Percentiles rank a stretch among this genome's conserved stretches.
phyloP scores from a whole-genome alignment of 2,113 vertebrate genomes.

The Symphodus melops region DNA sequence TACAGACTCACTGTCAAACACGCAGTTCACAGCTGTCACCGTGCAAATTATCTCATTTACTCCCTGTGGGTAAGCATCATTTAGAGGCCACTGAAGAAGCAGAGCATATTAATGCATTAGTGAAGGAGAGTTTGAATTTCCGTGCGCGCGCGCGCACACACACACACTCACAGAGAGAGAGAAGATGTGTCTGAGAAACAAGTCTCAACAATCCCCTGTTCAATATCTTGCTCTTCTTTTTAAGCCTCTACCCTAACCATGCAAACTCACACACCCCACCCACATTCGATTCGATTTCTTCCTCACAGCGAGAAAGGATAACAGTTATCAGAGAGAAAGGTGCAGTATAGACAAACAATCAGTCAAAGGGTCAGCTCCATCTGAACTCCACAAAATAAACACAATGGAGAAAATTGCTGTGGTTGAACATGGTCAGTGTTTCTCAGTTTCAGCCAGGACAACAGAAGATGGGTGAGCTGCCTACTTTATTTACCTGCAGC shows the following conservation, averaged over 20 bases:
- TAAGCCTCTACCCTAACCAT: neutral
- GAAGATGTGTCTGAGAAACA: no score
- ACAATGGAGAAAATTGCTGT: constrained; percentile 16
- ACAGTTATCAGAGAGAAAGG: constrained; percentile 36
- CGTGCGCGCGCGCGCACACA: no score
- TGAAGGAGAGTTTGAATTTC: neutral
- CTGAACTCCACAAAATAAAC: constrained; percentile 40
- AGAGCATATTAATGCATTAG: constrained; percentile 8
- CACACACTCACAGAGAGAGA: no score
- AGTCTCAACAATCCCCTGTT: neutral
- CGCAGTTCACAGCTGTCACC: constrained; percentile 20
- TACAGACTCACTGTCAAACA: constrained; percentile 1
- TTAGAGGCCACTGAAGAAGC: constrained; percentile 40
- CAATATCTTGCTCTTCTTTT: constrained; percentile 8
- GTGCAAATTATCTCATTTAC: constrained; percentile 15
- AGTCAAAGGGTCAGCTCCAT: constrained; percentile 47
- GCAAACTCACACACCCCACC: neutral
- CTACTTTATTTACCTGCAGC: neutral
- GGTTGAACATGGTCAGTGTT: constrained; percentile 5
- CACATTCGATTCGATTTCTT: neutral
- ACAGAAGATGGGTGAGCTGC: neutral
- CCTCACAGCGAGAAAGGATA: constrained; percentile 17
- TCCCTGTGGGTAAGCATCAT: constrained; percentile 21
- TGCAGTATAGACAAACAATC: constrained; percentile 48
- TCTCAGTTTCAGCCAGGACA: neutral